Evolutionary conservation across 2,888 invertebrate species (phyloP), one percentile per base, ranked within the genome.

Genomic region (Drosophila nr. medialis): DNA sequence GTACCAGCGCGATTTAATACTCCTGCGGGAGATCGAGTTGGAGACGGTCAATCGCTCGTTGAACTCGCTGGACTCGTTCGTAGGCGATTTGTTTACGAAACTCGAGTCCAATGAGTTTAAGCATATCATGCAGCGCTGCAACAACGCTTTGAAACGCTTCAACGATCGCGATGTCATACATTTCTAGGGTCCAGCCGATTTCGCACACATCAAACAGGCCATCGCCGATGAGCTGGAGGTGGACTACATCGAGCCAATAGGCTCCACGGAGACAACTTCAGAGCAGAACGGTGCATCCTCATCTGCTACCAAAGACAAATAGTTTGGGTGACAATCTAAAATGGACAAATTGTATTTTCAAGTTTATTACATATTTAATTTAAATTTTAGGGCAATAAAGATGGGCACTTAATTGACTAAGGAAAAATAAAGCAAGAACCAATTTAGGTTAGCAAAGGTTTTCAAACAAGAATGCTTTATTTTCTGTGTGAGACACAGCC

Each of bases 21-120:
- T 84, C 45, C 69, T 84, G 6, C 80, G 73, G n/a, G 55, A 80
- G 34, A 64, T 83, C 36, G 83, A 86, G 38, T 3, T 68, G 71
- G 83, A 86, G 63, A 27, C 66, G 24, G 42, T n/a, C 1, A 24
- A n/a, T n/a, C n/a, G n/a, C n/a, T n/a, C n/a, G n/a, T n/a, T 32
- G 1, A 63, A 62, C 10, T 72, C 48, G 1, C 5, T 77, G 53
- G 50, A 62, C n/a, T 36, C 50, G 4, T 24, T 86, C 0, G 66
- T 67, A 7, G 66, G 29, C 4, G 61, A 64, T 0, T 32, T 86
- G 6, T 55, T n/a, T 7, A 64, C 40, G n/a, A 75, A 86, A 8
- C 64, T 58, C 18, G 65, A 74, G 4, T 53, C 55, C 21, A 13
- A 18, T 6, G 68, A 80, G 13, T 45, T 76, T 11, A 45, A 48